Evolutionary conservation across 2,797 vertebrate species (phyloP).

Genomic region (Loriculus beryllinus): DNA sequence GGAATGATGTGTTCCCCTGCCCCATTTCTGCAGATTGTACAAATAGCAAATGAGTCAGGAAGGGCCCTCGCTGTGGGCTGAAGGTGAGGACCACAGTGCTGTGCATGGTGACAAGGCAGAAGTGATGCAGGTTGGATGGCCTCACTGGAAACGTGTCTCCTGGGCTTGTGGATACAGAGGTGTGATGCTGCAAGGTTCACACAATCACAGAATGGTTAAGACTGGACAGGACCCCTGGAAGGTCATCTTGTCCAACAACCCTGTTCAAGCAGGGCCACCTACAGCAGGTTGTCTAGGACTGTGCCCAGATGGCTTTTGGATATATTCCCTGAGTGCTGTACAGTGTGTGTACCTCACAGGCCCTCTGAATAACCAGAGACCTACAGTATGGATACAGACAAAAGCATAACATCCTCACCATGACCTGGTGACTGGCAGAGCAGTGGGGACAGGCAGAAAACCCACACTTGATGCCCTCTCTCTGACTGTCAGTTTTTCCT

Average conservation of each 20-base stretch:
- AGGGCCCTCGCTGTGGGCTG: not conserved
- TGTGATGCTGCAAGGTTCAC: not conserved
- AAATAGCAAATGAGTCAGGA: not conserved
- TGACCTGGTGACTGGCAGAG: not conserved
- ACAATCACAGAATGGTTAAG: not conserved
- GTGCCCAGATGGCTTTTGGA: not conserved
- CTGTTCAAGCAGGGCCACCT: not conserved
- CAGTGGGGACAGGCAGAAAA: not conserved
- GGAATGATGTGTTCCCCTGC: not conserved
- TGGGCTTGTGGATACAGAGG: not conserved
- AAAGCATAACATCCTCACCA: not conserved
- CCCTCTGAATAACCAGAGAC: not conserved
- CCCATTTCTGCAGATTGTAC: not conserved
- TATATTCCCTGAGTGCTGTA: not conserved
- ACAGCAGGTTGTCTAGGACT: not conserved
- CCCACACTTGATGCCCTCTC: not conserved
- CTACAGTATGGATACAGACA: not conserved
- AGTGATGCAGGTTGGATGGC: not conserved
- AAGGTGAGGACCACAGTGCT: not conserved
- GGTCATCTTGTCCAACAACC: not conserved
- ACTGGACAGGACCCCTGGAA: not conserved
- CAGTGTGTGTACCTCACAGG: not conserved
- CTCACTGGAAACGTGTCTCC: not conserved
- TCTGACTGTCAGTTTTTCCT: not conserved
- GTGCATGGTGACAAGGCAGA: not conserved